These are phyloP conservation scores for Eulemur rufifrons DNA, from an alignment of 2,113 vertebrate genomes.

Conservation along the genomic window DNA sequence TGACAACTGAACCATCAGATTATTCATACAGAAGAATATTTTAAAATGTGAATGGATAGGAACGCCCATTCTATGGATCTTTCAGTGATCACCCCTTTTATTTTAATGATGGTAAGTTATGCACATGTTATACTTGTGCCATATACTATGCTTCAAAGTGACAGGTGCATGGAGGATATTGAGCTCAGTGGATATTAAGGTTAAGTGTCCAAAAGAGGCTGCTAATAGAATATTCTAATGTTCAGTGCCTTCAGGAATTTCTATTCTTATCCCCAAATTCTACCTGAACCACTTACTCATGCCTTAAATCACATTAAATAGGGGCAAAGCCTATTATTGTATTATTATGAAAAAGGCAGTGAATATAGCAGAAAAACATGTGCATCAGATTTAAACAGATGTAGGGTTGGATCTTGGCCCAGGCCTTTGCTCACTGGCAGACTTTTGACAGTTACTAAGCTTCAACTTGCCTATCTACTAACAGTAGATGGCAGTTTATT, in stretches of 20 bases:
- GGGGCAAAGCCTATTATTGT: neutral
- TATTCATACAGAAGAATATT: slow-evolving; percentile 8
- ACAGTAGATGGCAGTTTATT: neutral
- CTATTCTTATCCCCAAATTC: neutral
- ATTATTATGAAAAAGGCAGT: neutral
- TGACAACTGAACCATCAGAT: slow-evolving; percentile 14
- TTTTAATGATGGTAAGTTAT: neutral
- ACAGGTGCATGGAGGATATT: neutral
- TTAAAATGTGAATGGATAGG: neutral
- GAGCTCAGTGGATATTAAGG: neutral
- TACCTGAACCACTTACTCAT: neutral
- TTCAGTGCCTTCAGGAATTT: neutral
- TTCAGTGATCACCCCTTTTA: neutral
- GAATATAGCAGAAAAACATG: neutral
- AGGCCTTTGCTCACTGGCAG: neutral
- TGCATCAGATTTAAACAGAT: neutral
- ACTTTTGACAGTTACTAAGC: neutral
- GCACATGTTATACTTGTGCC: neutral
- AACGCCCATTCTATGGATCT: neutral
- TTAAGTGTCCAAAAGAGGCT: neutral
- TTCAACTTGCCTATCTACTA: slow-evolving; percentile 13
- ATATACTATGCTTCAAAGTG: neutral
- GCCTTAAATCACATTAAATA: neutral
- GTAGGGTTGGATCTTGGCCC: neutral
- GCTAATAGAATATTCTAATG: neutral